Percentiles rank a stretch among this genome's conserved stretches.
Evolutionary conservation across 2,797 vertebrate species (phyloP).

Genomic region (Eleutherodactylus coqui): DNA sequence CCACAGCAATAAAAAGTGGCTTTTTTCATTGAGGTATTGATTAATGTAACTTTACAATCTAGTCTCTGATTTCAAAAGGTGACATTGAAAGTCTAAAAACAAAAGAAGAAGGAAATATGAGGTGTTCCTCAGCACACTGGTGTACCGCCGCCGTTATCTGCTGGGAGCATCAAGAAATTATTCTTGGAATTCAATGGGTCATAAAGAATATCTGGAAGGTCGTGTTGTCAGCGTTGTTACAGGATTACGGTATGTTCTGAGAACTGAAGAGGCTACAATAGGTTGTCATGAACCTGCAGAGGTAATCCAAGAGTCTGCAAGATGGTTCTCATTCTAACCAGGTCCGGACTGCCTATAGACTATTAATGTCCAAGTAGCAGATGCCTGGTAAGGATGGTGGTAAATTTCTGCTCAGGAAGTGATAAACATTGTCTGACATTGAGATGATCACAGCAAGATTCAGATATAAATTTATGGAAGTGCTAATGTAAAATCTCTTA

Average conservation of each 20-base stretch:
- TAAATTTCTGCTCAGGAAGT: too few species aligned
- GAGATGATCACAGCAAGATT: too few species aligned
- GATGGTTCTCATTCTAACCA: too few species aligned
- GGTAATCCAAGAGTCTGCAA: not conserved
- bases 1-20: not conserved
- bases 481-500: not conserved
- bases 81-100: slow-evolving; percentile 10
- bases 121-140: not conserved
- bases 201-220: not conserved
- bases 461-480: not conserved
- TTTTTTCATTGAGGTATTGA: slow-evolving; percentile 25
- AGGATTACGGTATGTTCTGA: not conserved
- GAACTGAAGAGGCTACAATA: not conserved
- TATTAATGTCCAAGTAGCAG: too few species aligned
- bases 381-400: too few species aligned
- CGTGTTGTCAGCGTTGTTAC: not conserved
- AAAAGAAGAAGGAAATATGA: not conserved
- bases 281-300: too few species aligned
- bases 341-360: too few species aligned
- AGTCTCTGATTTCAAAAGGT: slow-evolving; percentile 29
- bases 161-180: not conserved
- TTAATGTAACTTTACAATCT: slow-evolving; percentile 19
- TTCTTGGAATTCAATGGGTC: not conserved
- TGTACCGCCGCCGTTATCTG: not conserved
- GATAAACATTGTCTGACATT: too few species aligned